These are phyloP conservation scores for Palythoa grandiflora DNA, from an alignment of 92 coral and sea anemone genomes.

Conservation along the genomic window DNA sequence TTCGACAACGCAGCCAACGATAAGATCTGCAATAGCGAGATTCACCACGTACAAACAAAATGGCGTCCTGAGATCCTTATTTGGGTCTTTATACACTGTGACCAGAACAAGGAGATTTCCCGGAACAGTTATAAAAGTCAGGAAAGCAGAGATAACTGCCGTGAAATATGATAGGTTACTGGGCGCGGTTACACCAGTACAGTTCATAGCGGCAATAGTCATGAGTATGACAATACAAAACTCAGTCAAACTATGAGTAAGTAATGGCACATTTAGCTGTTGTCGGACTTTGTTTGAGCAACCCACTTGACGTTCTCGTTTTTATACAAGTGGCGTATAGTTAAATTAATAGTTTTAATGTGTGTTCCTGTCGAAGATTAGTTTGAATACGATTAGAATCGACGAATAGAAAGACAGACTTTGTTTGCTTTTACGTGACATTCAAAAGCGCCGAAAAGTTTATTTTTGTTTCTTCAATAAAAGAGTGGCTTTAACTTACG, in stretches of 20 bases:
- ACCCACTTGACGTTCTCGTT: background rate
- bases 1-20: conserved; percentile 18
- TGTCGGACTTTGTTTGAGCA: background rate
- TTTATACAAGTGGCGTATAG: background rate
- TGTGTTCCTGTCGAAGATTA: background rate
- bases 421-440: conserved; percentile 3
- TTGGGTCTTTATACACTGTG: conserved; percentile 16
- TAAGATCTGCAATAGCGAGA: conserved; percentile 21
- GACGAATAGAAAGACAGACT: background rate
- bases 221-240: background rate
- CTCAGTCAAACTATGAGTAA: background rate
- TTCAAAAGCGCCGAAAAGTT: conserved; percentile 10
- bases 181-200: conserved; percentile 20
- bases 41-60: conserved; percentile 43
- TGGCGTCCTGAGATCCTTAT: conserved; percentile 35
- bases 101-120: conserved; percentile 41
- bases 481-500: background rate
- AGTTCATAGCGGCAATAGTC: conserved; percentile 12
- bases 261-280: background rate
- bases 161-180: conserved; percentile 12
- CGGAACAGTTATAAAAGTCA: conserved; percentile 18
- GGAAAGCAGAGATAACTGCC: conserved; percentile 1
- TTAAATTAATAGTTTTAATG: conserved; percentile 7
- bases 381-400: background rate
- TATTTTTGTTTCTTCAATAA: background rate